Conservation (phyloP, 2,113 vertebrate species). For the Phrynosoma platyrhinos region DNA sequence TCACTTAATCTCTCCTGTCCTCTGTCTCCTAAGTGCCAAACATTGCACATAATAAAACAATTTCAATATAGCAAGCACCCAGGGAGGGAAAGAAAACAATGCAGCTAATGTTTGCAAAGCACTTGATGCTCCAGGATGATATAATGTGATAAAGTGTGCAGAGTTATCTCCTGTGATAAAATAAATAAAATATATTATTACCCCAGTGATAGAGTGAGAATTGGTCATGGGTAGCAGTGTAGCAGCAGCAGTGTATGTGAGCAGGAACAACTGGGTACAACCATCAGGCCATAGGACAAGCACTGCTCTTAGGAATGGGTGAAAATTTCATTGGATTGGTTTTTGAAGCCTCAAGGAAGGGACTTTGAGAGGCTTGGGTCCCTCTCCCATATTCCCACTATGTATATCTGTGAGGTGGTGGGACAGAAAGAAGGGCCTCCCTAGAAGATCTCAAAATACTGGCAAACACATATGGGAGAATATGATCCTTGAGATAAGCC, state of each 20-base stretch:
- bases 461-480: too few species aligned
- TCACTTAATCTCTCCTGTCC: not conserved
- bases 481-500: too few species aligned
- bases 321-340: not conserved
- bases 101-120: slow-evolving; percentile 23
- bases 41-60: not conserved
- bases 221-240: too few species aligned
- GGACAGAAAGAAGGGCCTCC: too few species aligned
- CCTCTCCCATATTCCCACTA: too few species aligned
- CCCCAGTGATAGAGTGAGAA: not conserved
- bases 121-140: slow-evolving; percentile 8
- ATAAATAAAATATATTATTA: not conserved
- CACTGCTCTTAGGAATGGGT: not conserved
- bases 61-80: not conserved
- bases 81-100: slow-evolving; percentile 8
- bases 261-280: not conserved
- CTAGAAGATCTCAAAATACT: too few species aligned
- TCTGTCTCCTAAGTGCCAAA: not conserved
- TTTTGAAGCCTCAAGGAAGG: not conserved
- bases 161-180: not conserved
- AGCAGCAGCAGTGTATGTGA: not conserved
- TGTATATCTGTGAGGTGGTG: too few species aligned
- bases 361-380: too few species aligned
- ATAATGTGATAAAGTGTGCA: not conserved
- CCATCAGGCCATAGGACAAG: not conserved